Evolutionary conservation across 2,797 vertebrate genomes (phyloP).

Genomic region (Acipenser ruthenus): DNA sequence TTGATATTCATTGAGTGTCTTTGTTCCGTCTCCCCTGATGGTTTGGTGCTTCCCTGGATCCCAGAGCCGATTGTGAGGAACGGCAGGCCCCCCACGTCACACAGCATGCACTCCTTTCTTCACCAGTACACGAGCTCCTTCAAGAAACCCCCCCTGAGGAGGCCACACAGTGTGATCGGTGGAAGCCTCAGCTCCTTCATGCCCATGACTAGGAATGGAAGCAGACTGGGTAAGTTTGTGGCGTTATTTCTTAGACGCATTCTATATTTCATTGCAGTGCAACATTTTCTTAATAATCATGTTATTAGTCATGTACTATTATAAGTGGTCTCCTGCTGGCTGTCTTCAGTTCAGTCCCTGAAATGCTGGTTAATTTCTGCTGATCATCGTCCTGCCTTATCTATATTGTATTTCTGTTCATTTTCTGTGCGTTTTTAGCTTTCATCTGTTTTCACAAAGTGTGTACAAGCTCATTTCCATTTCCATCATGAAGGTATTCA

Average conservation of each 20-base stretch:
- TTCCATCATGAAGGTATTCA: too few relatives aligned
- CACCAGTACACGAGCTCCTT: constrained; percentile 97
- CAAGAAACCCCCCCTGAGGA: constrained; percentile 91
- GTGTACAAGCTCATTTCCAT: too few relatives aligned
- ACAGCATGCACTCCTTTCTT: constrained; percentile 98
- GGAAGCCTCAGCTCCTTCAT: constrained; percentile 94
- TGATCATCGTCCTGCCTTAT: too few relatives aligned
- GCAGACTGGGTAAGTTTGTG: constrained; percentile 80
- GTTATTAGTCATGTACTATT: too few relatives aligned
- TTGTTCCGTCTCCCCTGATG: constrained; percentile 4
- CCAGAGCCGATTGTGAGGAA: constrained; percentile 98
- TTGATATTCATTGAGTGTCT: background rate
- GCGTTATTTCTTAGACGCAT: background rate
- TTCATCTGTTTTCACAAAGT: too few relatives aligned
- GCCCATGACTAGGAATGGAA: constrained; percentile 94
- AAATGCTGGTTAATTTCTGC: too few relatives aligned
- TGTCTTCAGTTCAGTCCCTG: too few relatives aligned
- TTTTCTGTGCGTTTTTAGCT: too few relatives aligned
- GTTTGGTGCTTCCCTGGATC: constrained; percentile 27
- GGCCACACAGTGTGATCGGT: constrained; percentile 95
- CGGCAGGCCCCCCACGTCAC: constrained; percentile 90
- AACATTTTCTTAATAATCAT: too few relatives aligned
- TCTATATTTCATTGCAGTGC: background rate
- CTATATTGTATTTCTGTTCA: too few relatives aligned
- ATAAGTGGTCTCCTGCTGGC: too few relatives aligned